Base-by-base conservation (phyloP, 2,888 invertebrate genomes). In the Lithosia quadra region DNA sequence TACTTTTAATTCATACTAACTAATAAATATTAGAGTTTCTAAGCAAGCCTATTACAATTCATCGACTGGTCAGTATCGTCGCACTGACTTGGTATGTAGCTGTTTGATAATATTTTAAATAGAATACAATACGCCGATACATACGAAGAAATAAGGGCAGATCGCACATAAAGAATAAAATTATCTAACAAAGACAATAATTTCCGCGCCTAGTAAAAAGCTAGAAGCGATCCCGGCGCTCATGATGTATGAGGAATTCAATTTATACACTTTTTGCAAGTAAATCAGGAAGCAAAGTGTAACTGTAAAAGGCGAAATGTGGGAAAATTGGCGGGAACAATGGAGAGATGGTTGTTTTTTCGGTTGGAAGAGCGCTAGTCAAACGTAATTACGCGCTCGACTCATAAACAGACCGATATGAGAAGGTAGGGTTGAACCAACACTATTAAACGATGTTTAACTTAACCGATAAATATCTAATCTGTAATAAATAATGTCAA, bases 291-390 rank as follows among this genome's bases (percentile, higher is more conserved):
- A 94, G 94, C 84, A 86, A 78, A 86, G 85, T 87, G 90, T 91
- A 94, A 93, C 94, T 87, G 94, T 93, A 90, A 90, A 89, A 86
- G 91, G 89, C 93, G 91, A 94, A 94, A 93, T 93, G 94, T 94
- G 95, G 93, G 95, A 95, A 91, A 89, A 90, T 88, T 80, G 86
- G 81, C 82, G 85, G 81, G 81, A 91, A 94, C 94, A 95, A 94
- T 94, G 87, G 91, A 91, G 91, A 92, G 90, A 91, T 90, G 92
- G 55, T 82, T 81, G 85, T 90, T 94, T 92, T 95, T 94, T 94
- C 90, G 93, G 92, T 90, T 89, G 91, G 86, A 92, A 92, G 92
- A 93, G 92, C 88, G 90, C 91, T 90, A 91, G 88, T 92, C 93
- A 90, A 92, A 88, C 84, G 88, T 86, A 94, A 94, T 94, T 94